A percentile compares a stretch with the other conserved stretches of the same genome.
Conservation (phyloP, 2,113 vertebrate genomes). For the Ranitomeya variabilis region DNA sequence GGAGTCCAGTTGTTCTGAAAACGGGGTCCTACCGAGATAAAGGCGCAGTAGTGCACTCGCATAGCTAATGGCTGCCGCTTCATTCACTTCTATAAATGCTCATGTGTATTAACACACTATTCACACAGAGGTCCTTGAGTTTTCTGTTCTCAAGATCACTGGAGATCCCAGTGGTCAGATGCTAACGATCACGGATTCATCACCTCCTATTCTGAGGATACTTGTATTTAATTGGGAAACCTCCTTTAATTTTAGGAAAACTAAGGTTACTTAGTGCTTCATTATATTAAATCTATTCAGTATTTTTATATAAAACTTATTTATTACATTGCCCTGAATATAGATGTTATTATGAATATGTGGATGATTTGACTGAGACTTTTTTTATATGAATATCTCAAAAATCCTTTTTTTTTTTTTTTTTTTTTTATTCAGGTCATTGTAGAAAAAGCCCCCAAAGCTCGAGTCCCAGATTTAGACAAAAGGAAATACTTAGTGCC, state of each 20-base stretch:
- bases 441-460: conserved; percentile 89
- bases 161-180: too few species aligned
- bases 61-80: too few species aligned
- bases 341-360: neutral
- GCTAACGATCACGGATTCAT: too few species aligned
- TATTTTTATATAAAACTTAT: neutral
- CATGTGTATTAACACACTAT: too few species aligned
- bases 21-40: too few species aligned
- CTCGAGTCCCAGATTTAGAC: conserved; percentile 93
- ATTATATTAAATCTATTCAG: neutral
- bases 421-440: conserved; percentile 79
- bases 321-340: neutral
- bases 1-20: too few species aligned
- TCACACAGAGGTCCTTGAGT: too few species aligned
- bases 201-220: too few species aligned
- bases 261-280: neutral
- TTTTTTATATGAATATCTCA: neutral
- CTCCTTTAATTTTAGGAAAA: neutral
- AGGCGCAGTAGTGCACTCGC: too few species aligned
- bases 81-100: too few species aligned
- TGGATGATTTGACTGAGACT: neutral
- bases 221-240: too few species aligned
- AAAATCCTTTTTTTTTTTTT: neutral
- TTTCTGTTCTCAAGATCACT: too few species aligned
- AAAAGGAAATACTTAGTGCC: conserved; percentile 98